Evolutionary conservation across 2,888 invertebrate genomes (phyloP), one percentile per base, ranked within the genome.

Genomic region (Agonum fuliginosum): DNA sequence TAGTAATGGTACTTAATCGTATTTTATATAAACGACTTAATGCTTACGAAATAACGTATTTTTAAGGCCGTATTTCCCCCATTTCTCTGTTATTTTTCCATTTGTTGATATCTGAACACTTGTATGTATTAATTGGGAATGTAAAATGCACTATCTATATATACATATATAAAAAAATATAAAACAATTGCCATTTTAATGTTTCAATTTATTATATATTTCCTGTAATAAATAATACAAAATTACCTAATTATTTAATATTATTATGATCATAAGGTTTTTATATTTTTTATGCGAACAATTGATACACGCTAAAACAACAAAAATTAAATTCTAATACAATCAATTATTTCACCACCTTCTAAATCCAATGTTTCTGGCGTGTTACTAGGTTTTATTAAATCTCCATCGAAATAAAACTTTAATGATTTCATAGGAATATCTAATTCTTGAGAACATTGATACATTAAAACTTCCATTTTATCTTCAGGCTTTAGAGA

Each of bases 351-450:
- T 80, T 89, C 90, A 0, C 88, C 90, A 0, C 88, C 89, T 80
- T 90, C 90, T 1, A 90, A 79, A 0, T 88, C 90, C 27, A 90
- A 80, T 0, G 87, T 87, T 5, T 81, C 80, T 0, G 89, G 84
- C 0, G 89, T 89, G 5, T 73, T 82, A 72, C 81, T 83, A 85
- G 87, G 85, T 81, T 85, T 81, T 46, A 90, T 81, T n/a, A 83
- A 72, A 79, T 90, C 89, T 0, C 90, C 90, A 82, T 90, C 90
- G 83, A 90, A 90, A 78, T 86, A 85, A 81, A 90, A 90, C 46
- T 85, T 87, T 3, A 90, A 81, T 67, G 84, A 87, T 0, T 85
- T 84, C 1, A 88, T 12, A 0, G 87, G 83, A n/a, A 83, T 80
- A 41, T 88, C 87, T 3, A 88, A 83, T 79, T 88, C 85, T 78